These are phyloP conservation scores for Coccyzus lansbergi DNA, from an alignment of 2,797 vertebrate species.

Conservation along the genomic window DNA sequence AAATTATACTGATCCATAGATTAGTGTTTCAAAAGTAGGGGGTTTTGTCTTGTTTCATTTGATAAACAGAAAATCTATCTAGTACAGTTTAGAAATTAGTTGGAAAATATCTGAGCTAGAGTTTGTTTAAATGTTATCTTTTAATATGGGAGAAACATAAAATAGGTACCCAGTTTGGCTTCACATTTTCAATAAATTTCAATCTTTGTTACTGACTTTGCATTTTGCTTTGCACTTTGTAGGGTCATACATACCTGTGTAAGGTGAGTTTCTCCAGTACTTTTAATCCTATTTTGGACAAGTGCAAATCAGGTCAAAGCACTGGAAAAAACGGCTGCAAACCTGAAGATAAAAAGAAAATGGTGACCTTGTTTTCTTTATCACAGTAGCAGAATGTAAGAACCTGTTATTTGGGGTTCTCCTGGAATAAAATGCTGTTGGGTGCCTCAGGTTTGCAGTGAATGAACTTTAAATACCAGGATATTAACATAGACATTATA, in stretches of 20 bases:
- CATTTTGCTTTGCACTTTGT: background rate
- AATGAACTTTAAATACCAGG: background rate
- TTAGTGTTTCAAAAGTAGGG: background rate
- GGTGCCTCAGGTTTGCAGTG: background rate
- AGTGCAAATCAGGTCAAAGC: background rate
- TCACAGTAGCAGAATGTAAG: background rate
- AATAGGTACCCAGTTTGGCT: background rate
- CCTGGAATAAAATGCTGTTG: background rate
- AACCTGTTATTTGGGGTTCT: background rate
- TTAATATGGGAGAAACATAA: background rate
- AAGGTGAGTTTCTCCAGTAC: background rate
- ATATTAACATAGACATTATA: background rate
- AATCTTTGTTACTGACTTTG: background rate
- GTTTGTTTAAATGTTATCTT: background rate
- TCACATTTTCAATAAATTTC: background rate
- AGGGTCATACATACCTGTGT: background rate
- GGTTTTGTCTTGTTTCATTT: background rate
- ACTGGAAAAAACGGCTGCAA: background rate
- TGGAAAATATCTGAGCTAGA: background rate
- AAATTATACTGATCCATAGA: background rate
- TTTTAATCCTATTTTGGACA: background rate
- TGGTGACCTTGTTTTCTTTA: background rate
- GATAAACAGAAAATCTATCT: background rate
- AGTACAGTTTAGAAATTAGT: background rate
- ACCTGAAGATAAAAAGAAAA: background rate